Percentiles rank a stretch among this genome's conserved stretches.
phyloP scores from a whole-genome alignment of 2,888 invertebrate species.

The Xestoiulus laeticollis region DNA sequence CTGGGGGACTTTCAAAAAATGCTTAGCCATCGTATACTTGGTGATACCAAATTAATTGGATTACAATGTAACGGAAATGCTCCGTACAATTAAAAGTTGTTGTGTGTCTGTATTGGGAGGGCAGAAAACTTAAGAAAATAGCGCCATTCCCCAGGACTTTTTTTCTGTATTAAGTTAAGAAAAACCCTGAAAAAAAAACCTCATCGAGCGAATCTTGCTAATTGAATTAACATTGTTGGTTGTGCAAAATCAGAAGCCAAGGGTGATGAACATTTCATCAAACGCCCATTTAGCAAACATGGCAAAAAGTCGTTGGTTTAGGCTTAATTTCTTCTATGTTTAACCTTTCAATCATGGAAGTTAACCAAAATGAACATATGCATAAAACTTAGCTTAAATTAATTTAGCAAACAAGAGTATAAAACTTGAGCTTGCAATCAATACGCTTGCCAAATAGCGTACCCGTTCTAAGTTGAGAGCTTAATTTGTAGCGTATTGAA shows the following conservation, averaged over 20 bases:
- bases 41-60: not conserved
- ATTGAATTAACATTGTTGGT: not conserved
- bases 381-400: no score
- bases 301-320: no score
- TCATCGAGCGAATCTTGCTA: not conserved
- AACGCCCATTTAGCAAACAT: no score
- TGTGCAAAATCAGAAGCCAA: not conserved
- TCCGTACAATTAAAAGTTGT: slow-evolving; percentile 4
- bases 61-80: slow-evolving; percentile 23
- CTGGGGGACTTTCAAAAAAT: slow-evolving; percentile 19
- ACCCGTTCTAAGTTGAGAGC: no score
- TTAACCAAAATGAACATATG: no score
- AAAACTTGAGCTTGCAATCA: no score
- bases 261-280: not conserved
- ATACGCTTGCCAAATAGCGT: no score
- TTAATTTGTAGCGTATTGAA: no score
- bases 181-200: not conserved
- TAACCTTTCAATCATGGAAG: no score
- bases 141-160: not conserved
- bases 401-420: no score
- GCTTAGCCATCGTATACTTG: not conserved
- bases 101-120: not conserved
- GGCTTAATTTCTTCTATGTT: no score
- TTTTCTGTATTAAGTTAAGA: not conserved
- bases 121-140: not conserved